Percentiles rank a stretch among this genome's conserved stretches.
Conservation (phyloP, 2,888 invertebrate species). For the Pegoplata infirma region DNA sequence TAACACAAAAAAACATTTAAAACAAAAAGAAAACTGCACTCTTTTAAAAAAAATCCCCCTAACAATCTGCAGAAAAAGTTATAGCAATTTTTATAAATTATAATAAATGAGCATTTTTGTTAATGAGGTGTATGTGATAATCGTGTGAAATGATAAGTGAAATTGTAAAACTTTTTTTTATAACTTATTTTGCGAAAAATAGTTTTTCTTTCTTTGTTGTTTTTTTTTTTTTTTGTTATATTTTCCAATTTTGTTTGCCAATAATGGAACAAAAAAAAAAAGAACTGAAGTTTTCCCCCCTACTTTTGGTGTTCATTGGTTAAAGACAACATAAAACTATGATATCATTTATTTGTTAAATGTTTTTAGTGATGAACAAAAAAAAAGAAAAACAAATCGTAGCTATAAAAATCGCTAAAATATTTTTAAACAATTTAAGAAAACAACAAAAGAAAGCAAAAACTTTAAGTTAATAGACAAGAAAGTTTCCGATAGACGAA, state of each 20-base stretch:
- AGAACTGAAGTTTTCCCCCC: conserved; percentile 27
- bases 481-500: background rate
- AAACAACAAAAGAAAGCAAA: conserved; percentile 14
- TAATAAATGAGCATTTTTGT: conserved; percentile 55
- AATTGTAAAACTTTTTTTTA: conserved; percentile 48
- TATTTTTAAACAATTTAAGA: conserved; percentile 19
- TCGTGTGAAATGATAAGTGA: conserved; percentile 56
- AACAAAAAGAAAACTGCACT: background rate
- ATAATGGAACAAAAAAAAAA: conserved; percentile 1
- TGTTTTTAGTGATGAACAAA: conserved; percentile 32
- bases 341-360: conserved; percentile 27
- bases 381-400: conserved; percentile 23
- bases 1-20: no score
- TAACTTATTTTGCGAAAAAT: conserved; percentile 25
- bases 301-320: background rate
- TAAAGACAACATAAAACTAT: conserved; percentile 30
- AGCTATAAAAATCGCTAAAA: conserved; percentile 21
- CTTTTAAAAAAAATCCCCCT: background rate
- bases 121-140: conserved; percentile 60
- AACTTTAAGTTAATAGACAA: background rate
- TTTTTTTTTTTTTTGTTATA: conserved; percentile 24
- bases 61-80: background rate
- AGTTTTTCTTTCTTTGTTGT: conserved; percentile 28
- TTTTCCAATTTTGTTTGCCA: conserved; percentile 9
- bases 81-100: conserved; percentile 14